phyloP scores from a whole-genome alignment of 2,888 invertebrate species.

The Yponomeuta evonymella region DNA sequence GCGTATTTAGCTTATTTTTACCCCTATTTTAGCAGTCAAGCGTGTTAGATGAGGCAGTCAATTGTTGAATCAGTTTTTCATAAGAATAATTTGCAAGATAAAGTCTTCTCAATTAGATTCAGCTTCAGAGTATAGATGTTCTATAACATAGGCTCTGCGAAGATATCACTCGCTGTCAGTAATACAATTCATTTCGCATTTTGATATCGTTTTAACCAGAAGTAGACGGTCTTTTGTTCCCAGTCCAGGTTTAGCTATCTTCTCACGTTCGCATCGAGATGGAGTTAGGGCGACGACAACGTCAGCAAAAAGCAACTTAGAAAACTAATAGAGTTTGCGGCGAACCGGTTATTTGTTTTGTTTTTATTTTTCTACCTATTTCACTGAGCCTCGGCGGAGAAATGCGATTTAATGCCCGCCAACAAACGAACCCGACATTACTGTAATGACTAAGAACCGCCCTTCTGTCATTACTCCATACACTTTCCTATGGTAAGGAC shows the following conservation, averaged over 20 bases:
- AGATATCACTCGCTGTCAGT: no score
- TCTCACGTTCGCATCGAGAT: slow-evolving; percentile 69
- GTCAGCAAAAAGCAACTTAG: slow-evolving; percentile 69
- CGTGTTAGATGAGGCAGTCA: no score
- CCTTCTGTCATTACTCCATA: slow-evolving; percentile 69
- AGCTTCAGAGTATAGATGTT: no score
- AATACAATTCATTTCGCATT: no score
- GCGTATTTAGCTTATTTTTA: no score
- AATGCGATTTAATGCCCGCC: slow-evolving; percentile 67
- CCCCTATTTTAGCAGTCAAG: no score
- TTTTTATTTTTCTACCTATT: slow-evolving; percentile 48
- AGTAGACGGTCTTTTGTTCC: slow-evolving; percentile 4
- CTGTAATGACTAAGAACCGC: slow-evolving; percentile 67
- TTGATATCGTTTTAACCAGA: background rate
- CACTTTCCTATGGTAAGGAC: slow-evolving; percentile 59
- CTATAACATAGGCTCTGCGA: no score
- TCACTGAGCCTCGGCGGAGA: slow-evolving; percentile 49
- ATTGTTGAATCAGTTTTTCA: no score
- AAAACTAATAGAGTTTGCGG: slow-evolving; percentile 74
- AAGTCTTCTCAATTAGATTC: no score
- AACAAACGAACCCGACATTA: slow-evolving; percentile 69
- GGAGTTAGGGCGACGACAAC: slow-evolving; percentile 65
- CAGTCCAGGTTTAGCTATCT: slow-evolving; percentile 46
- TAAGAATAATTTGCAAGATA: no score
- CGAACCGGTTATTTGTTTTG: slow-evolving; percentile 66